These are phyloP conservation scores for Sarcophaga subvicina DNA, from an alignment of 2,888 invertebrate species.

Conservation along the genomic window DNA sequence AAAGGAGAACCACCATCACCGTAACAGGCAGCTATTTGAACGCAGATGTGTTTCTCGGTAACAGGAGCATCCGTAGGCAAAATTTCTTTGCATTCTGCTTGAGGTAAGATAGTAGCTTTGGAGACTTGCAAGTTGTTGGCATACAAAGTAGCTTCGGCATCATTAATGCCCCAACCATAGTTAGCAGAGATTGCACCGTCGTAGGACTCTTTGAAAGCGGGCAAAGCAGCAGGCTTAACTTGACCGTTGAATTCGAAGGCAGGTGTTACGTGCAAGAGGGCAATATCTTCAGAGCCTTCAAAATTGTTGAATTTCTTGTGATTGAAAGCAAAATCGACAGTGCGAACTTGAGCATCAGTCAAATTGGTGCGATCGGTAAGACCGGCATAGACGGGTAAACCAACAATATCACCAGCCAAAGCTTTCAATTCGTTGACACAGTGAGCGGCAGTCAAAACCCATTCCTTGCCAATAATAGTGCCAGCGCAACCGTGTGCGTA, in stretches of 20 bases:
- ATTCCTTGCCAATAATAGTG: slow-evolving; percentile 79
- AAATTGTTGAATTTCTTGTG: slow-evolving; percentile 79
- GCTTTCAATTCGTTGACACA: slow-evolving; percentile 72
- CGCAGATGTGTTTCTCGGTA: slow-evolving; percentile 72
- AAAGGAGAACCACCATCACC: slow-evolving; percentile 77
- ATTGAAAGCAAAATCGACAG: slow-evolving; percentile 76
- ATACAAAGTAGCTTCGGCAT: slow-evolving; percentile 70
- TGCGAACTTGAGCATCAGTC: slow-evolving; percentile 75
- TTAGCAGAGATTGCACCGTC: slow-evolving; percentile 68
- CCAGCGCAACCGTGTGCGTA: slow-evolving; percentile 82
- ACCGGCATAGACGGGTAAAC: slow-evolving; percentile 75
- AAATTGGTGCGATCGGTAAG: slow-evolving; percentile 72
- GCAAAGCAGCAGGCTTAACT: slow-evolving; percentile 80
- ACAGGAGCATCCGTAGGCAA: slow-evolving; percentile 75
- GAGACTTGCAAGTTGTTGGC: slow-evolving; percentile 74
- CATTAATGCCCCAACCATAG: slow-evolving; percentile 77
- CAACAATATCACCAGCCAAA: slow-evolving; percentile 70
- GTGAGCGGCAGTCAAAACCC: slow-evolving; percentile 81
- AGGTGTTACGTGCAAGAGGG: slow-evolving; percentile 80
- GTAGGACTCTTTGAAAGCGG: slow-evolving; percentile 74
- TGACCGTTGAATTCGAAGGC: slow-evolving; percentile 76
- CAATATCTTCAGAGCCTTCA: slow-evolving; percentile 83
- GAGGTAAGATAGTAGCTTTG: slow-evolving; percentile 71
- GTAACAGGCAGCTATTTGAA: slow-evolving; percentile 73
- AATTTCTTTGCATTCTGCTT: slow-evolving; percentile 65